Evolutionary conservation across 2,797 vertebrate genomes (phyloP), one percentile per base, ranked within the genome.

Genomic region (Arctocebus calabarensis): DNA sequence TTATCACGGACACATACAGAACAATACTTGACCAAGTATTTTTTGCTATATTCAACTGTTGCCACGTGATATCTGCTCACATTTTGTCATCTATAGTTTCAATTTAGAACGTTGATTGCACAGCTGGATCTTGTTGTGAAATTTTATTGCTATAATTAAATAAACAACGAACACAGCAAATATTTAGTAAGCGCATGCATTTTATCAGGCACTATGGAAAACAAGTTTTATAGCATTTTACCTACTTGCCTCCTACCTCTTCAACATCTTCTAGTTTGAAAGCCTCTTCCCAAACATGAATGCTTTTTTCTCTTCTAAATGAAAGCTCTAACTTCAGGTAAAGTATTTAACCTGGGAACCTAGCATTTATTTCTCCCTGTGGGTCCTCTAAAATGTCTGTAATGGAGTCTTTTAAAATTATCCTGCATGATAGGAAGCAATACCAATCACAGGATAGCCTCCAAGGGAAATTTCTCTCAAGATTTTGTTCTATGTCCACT

Each of bases 61-160:
- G 19, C 23, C 37, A 77, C 23, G 14, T 66, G 20, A 86, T 84
- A 22, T 64, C 74, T 92, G 70, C 37, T 70, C 20, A 88, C 11
- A 73, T 20, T 2, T 94, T 84, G 7, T 13, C 37, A 57, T 52
- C 48, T 52, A 16, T 52, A 52, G 48, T 91, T 91, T 95, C 87
- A 90, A 66, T 96, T 93, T 96, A 85, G 40, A 40, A 40, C n/a
- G 91, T 71, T 91, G 94, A 94, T 93, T 95, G 64, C 32, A 85
- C 45, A 71, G 37, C 62, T 92, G 61, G 27, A 82, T 94, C 90
- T 96, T 93, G 40, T 92, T 90, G 89, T 37, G 79, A 71, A 94
- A 95, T 91, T 96, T 96, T 96, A 96, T 95, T 9, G 68, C 87
- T 88, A 20, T 71, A 97, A 95, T 96, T 93, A 95, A 90, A 88